These are phyloP conservation scores for Azemiops feae DNA, from an alignment of 2,113 vertebrate species.

Conservation along the genomic window DNA sequence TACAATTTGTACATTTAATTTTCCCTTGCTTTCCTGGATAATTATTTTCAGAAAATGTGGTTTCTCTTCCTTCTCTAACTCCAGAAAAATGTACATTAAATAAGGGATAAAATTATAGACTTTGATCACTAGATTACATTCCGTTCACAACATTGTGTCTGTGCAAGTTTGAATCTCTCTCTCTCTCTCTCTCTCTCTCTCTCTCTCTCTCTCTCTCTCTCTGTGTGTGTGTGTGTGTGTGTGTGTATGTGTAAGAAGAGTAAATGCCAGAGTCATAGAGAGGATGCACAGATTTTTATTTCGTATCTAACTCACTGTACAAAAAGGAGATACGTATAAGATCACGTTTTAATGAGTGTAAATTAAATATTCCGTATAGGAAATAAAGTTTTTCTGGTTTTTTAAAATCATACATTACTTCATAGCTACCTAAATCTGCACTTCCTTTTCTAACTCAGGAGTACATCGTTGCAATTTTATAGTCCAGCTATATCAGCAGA, in stretches of 20 bases:
- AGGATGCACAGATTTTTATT: not conserved
- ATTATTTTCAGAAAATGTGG: conserved; percentile 45
- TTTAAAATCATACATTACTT: not conserved
- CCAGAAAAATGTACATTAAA: not conserved
- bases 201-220: too few species aligned
- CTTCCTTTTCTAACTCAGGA: not conserved
- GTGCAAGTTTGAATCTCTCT: not conserved
- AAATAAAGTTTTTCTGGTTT: not conserved
- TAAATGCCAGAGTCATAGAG: not conserved
- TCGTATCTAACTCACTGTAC: not conserved
- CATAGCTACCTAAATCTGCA: not conserved
- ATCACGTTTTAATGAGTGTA: not conserved
- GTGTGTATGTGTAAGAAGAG: not conserved
- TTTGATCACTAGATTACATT: not conserved
- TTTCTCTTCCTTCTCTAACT: not conserved
- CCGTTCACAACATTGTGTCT: not conserved
- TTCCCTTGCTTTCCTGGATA: conserved; percentile 32
- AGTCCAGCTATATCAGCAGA: not conserved
- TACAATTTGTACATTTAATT: conserved; percentile 54
- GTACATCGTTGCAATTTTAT: not conserved
- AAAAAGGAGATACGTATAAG: not conserved
- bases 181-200: too few species aligned
- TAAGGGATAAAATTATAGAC: not conserved
- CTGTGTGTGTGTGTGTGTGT: not conserved
- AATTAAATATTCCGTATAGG: not conserved